These are phyloP conservation scores for Drosophila kikkawai DNA, from an alignment of 1,140 invertebrate species.

Conservation along the genomic window DNA sequence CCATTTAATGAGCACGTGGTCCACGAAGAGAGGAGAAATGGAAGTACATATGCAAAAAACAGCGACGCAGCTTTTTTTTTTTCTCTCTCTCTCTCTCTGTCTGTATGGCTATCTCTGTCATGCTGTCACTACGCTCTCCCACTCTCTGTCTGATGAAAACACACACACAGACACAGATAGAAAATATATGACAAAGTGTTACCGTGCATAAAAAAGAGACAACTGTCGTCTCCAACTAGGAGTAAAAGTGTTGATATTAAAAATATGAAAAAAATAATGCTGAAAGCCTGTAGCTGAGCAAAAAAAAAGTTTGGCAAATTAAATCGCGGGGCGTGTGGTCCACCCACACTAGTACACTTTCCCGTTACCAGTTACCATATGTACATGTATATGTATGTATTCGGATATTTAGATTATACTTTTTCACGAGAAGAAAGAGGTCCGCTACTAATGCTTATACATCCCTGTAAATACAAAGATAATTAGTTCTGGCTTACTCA, in stretches of 20 bases:
- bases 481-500: background rate
- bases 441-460: background rate
- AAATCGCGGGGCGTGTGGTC: slow-evolving; percentile 55
- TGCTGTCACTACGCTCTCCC: slow-evolving; percentile 6
- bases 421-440: background rate
- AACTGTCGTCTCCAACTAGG: slow-evolving; percentile 73
- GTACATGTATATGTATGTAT: slow-evolving; percentile 1
- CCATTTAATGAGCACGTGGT: slow-evolving; percentile 75
- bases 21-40: slow-evolving; percentile 48
- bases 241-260: slow-evolving; percentile 80
- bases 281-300: background rate
- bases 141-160: slow-evolving; percentile 5
- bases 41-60: slow-evolving; percentile 53
- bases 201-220: slow-evolving; percentile 69
- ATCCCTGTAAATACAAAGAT: background rate
- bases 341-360: background rate
- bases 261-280: slow-evolving; percentile 59
- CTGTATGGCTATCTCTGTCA: slow-evolving; percentile 22
- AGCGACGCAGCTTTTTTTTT: background rate
- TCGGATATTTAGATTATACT: background rate
- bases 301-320: slow-evolving; percentile 67
- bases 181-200: slow-evolving; percentile 16
- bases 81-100: slow-evolving; percentile 6
- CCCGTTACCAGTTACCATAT: slow-evolving; percentile 17
- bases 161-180: background rate